Evolutionary conservation across 1,140 invertebrate genomes (phyloP), one percentile per base, ranked within the genome.

Genomic region (Diabrotica virgifera): DNA sequence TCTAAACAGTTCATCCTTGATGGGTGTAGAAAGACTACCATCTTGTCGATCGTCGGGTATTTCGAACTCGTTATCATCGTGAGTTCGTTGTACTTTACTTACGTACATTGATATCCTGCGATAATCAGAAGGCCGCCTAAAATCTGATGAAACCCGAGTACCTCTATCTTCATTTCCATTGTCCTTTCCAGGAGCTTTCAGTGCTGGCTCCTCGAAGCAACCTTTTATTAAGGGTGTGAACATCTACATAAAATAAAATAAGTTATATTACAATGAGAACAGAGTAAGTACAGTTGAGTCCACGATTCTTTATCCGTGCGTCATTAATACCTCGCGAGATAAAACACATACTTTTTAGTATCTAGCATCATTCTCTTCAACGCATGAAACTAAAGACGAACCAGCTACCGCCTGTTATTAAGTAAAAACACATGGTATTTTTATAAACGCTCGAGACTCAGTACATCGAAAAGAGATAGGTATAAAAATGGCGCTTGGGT

Each of bases 71-170:
- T 1, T 24, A 24, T 24, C 24, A n/a, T 14, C 36, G 8, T 9
- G 8, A 46, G 40, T 46, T 46, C n/a, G 8, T 3, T 10, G 8
- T 8, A 46, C 77, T 65, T 79, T 80, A 73, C 80, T 75, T 5
- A 79, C 76, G 53, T 80, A 77, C 50, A 83, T 77, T 0, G 84
- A 83, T 74, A 83, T 80, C 66, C 80, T 79, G 11, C 82, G 78
- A 66, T 82, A 87, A 74, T 40, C 35, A n/a, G 52, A 62, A 53
- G 46, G 11, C 38, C 65, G 3, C 53, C n/a, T 35, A 56, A 66
- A 46, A n/a, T 62, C 52, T 13, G 40, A 50, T 10, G 9, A n/a
- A 35, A 38, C 37, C 8, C 11, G 24, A 12, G 35, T 46, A 36
- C 46, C 40, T 36, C 12, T 3, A 11, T 35, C 68, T 71, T 52